Evolutionary conservation across 1,140 invertebrate species (phyloP).

Genomic region (Caenorhabditis briggsae): DNA sequence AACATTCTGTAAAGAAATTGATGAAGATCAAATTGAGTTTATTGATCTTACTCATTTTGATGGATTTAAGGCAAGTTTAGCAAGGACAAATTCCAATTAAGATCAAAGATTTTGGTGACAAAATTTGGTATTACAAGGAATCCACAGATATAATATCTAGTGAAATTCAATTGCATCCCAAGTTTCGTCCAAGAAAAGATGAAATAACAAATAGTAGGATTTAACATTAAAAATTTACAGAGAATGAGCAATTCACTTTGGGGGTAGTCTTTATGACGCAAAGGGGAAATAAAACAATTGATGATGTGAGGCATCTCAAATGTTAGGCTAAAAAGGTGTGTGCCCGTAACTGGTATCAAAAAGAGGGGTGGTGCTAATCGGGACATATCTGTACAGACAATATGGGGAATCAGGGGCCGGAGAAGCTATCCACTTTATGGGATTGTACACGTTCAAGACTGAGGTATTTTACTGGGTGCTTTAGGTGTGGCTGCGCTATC

Average conservation of each 20-base stretch:
- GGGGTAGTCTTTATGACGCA: too few relatives aligned
- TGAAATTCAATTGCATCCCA: too few relatives aligned
- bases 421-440: not conserved
- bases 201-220: too few relatives aligned
- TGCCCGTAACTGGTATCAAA: constrained; percentile 3
- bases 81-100: too few relatives aligned
- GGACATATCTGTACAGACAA: constrained; percentile 31
- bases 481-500: constrained; percentile 14
- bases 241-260: not conserved
- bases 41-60: too few relatives aligned
- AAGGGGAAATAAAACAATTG: constrained; percentile 18
- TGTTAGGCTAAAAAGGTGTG: not conserved
- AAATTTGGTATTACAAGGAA: too few relatives aligned
- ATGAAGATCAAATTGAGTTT: too few relatives aligned
- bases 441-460: constrained; percentile 11
- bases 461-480: constrained; percentile 30
- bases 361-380: not conserved
- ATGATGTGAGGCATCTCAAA: constrained; percentile 24
- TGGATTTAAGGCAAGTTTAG: too few relatives aligned
- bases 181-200: too few relatives aligned
- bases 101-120: too few relatives aligned
- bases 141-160: too few relatives aligned
- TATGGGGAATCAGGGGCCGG: not conserved
- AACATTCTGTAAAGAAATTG: too few relatives aligned
- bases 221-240: not conserved